A percentile compares a stretch with the other conserved stretches of the same genome.
These are phyloP conservation scores for Campopleginae sp. DNA, from an alignment of 2,888 invertebrate genomes.

Conservation along the genomic window DNA sequence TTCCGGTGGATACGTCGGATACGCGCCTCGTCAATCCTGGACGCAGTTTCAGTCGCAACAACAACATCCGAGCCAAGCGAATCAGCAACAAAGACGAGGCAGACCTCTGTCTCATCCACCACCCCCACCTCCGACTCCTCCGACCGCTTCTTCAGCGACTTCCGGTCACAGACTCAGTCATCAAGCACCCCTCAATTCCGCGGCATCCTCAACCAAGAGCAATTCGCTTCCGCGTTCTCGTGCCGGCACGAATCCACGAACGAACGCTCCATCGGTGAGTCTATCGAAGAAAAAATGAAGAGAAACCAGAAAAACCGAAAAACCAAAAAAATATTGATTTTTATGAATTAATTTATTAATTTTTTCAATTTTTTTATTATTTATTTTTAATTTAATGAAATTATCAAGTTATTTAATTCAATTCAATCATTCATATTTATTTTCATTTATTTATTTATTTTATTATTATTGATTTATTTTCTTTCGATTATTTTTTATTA, in stretches of 20 bases:
- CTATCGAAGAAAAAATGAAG: constrained; percentile 14
- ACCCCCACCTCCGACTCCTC: constrained; percentile 76
- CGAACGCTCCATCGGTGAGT: constrained; percentile 82
- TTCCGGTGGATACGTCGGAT: constrained; percentile 86
- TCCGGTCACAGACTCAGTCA: constrained; percentile 72
- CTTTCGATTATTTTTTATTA: no score
- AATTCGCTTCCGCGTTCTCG: constrained; percentile 76
- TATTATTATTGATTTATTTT: no score
- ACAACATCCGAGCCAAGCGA: constrained; percentile 53
- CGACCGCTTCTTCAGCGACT: constrained; percentile 61
- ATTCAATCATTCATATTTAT: no score
- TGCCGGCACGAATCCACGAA: constrained; percentile 73
- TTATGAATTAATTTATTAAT: no score
- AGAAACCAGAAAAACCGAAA: no score
- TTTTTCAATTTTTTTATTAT: no score
- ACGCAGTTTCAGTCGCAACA: constrained; percentile 84
- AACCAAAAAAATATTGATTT: no score
- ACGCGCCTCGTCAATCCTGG: constrained; percentile 85
- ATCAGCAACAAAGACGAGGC: constrained; percentile 64
- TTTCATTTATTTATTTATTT: no score
- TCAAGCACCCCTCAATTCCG: constrained; percentile 68
- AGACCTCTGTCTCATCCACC: constrained; percentile 81
- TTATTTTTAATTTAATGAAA: no score
- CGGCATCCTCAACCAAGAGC: constrained; percentile 70
- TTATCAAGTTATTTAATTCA: no score